Evolutionary conservation across 1,140 invertebrate species (phyloP), one percentile per base, ranked within the genome.

Genomic region (Lethocerus indicus): DNA sequence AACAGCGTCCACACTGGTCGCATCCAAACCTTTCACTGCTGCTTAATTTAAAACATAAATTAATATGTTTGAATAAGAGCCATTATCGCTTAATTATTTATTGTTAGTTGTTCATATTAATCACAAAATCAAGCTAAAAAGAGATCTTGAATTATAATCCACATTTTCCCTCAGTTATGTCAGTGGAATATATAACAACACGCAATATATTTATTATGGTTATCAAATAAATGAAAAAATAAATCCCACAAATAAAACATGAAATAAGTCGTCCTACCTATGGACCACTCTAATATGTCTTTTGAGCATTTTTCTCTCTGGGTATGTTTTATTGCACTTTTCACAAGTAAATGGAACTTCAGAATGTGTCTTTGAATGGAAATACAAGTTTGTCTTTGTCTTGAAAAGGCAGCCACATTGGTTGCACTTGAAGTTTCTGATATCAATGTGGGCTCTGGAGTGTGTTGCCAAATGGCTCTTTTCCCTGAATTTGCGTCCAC

Each of bases 401-500:
- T 52, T 52, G 42, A 42, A 52, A 3, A 35, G 16, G 7, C 14
- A 14, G n/a, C 40, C 51, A 26, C 51, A 52, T 18, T 42, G 14
- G 27, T 42, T 48, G 27, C 51, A 52, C 36, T 48, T 48, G 37
- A 48, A 52, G 12, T 52, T 52, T 32, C 51, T n/a, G 18, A 42
- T 47, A 35, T 52, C 28, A n/a, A 18, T 67, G 40, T 71, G 69
- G 27, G 63, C 57, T 20, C 61, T 44, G 23, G 44, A 41, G 48
- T 61, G 61, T 9, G 56, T 58, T 1, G 53, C 56, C 29, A 63
- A 40, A 51, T 58, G 54, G 36, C 55, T 56, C 37, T 57, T 54
- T 44, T 58, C 56, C 9, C 54, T 64, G 63, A 70, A 71, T 49
- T 50, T 47, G 45, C 57, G 59, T 12, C 54, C 55, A 43, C 61